Percentiles rank a stretch among this genome's conserved stretches.
phyloP scores from a whole-genome alignment of 2,797 vertebrate species.

The Pteronotus mesoamericanus region DNA sequence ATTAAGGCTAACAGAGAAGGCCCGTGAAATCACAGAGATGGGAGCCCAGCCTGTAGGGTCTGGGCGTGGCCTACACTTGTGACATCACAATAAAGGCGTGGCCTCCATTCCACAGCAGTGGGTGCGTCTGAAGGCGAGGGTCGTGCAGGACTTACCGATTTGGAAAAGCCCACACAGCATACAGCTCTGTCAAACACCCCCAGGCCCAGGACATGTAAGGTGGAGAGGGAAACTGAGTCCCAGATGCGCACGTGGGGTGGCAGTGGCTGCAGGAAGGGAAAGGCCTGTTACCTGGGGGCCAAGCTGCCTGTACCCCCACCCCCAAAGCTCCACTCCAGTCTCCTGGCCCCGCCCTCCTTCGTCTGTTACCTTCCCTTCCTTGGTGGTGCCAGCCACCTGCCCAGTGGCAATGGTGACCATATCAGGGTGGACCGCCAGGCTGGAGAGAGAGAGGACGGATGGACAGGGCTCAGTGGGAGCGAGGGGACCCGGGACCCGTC shows the following conservation, averaged over 20 bases:
- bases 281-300: neutral
- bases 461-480: neutral
- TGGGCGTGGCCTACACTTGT: neutral
- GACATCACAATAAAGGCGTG: neutral
- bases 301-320: neutral
- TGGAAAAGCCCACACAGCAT: constrained; percentile 92
- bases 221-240: constrained; percentile 95
- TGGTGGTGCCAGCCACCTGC: constrained; percentile 92
- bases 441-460: constrained; percentile 62
- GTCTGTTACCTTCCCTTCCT: constrained; percentile 91
- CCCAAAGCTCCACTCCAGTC: neutral
- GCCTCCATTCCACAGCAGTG: rapidly evolving
- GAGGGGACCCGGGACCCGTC: neutral
- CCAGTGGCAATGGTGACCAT: constrained; percentile 95
- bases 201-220: constrained; percentile 90
- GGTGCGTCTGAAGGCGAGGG: neutral
- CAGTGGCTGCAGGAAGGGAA: constrained; percentile 80
- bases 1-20: neutral
- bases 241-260: constrained; percentile 91
- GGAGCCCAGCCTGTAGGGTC: neutral
- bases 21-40: neutral
- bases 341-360: neutral
- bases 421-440: constrained; percentile 93
- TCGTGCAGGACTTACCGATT: constrained; percentile 84
- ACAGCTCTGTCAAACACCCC: constrained; percentile 91